Evolutionary conservation across 2,888 invertebrate genomes (phyloP).

Genomic region (Belgica antarctica): DNA sequence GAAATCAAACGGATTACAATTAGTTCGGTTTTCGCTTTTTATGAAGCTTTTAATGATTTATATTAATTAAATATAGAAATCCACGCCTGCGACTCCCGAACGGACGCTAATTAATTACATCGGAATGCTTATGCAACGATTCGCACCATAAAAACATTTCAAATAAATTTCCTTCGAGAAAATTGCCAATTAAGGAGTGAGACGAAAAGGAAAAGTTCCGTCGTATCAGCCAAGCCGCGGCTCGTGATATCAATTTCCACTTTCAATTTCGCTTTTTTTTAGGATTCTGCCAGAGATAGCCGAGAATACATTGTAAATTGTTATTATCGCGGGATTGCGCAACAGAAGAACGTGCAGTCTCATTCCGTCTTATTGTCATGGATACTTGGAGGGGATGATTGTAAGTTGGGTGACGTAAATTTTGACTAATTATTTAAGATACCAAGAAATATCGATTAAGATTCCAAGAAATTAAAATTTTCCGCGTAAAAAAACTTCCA

Average conservation of each 20-base stretch:
- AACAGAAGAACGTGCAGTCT: neutral
- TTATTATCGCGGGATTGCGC: neutral
- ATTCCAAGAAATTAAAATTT: no score
- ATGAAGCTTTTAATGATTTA: neutral
- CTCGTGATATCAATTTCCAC: neutral
- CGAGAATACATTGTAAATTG: neutral
- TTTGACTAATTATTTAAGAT: no score
- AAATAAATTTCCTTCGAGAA: neutral
- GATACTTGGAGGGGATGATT: no score
- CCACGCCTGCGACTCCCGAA: neutral
- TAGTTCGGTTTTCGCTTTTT: no score
- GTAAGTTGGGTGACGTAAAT: no score
- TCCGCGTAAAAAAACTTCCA: no score
- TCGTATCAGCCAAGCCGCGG: no score
- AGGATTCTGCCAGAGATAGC: neutral
- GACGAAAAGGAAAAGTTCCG: neutral
- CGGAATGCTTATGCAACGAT: neutral
- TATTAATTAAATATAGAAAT: constrained; percentile 7
- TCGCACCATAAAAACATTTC: constrained; percentile 16
- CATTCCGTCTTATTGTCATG: no score
- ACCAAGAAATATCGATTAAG: no score
- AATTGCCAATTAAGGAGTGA: constrained; percentile 9
- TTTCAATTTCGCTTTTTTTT: neutral
- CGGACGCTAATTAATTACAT: neutral
- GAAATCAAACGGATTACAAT: neutral